Evolutionary conservation across 2,113 vertebrate genomes (phyloP), one percentile per base, ranked within the genome.

Genomic region (Brachyistius frenatus): DNA sequence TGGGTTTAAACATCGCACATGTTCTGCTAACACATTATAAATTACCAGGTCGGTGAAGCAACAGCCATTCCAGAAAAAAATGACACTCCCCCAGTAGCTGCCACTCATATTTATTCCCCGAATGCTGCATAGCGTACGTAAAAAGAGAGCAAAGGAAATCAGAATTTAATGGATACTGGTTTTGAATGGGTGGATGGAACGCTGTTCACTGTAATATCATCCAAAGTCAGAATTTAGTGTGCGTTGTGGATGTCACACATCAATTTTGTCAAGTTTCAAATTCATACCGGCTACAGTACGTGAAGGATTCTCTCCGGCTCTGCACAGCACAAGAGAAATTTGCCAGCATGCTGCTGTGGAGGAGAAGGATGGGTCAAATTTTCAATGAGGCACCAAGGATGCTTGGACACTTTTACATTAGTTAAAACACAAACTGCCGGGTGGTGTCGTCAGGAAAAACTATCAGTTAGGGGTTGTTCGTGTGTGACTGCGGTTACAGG

Each of bases 351-450:
- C 61, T 61, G 56, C 49, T 60, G 44, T 72, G 3, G 35, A 68
- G 66, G 46, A 80, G 77, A 87, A 56, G 47, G 44, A 89, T 76
- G 58, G 68, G 57, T 84, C 77, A 67, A 66, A 81, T 82, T 80
- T 84, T 68, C 75, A 70, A 50, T 81, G 61, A 76, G 23, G 76
- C 11, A 64, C 60, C 85, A 87, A 84, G 81, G 86, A 73, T 85
- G 32, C 76, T 44, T 74, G 58, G 68, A 57, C 53, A 41, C 57
- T 71, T 84, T 53, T 16, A 50, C 73, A 74, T 73, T 33, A 71
- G 60, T 75, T 80, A 33, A 83, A 80, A 76, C 41, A 30, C 49
- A 65, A 85, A 66, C 16, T 68, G 56, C 32, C 67, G 36, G 32
- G 61, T 35, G 60, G 46, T 73, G 23, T 76, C 37, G 6, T n/a